phyloP scores from a whole-genome alignment of 2,888 invertebrate genomes.

The Oegoconia quadripuncta region DNA sequence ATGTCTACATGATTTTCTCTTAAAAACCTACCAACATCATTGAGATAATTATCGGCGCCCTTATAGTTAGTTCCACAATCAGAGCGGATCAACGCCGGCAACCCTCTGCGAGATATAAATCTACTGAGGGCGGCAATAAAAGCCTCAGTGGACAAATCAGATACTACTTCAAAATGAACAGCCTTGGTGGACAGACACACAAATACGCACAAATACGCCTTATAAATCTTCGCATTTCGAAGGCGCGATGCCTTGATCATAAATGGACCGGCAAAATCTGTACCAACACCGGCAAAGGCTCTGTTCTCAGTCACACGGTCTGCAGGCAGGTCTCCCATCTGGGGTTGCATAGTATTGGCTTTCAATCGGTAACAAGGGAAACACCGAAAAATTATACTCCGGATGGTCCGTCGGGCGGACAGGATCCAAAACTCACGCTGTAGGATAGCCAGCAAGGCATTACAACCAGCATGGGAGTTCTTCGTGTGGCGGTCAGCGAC shows the following conservation, averaged over 20 bases:
- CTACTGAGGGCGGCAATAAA: slow-evolving; percentile 16
- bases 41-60: slow-evolving; percentile 14
- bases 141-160: slow-evolving; percentile 10
- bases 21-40: slow-evolving; percentile 9
- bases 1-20: slow-evolving; percentile 4
- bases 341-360: background rate
- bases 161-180: slow-evolving; percentile 19
- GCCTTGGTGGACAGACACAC: slow-evolving; percentile 27
- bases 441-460: slow-evolving; percentile 9
- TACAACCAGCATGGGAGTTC: slow-evolving; percentile 7
- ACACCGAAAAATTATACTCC: background rate
- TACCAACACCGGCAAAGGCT: slow-evolving; percentile 10
- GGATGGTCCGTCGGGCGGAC: background rate
- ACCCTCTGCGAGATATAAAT: slow-evolving; percentile 16
- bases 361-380: background rate
- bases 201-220: slow-evolving; percentile 25
- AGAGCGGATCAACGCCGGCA: slow-evolving; percentile 14
- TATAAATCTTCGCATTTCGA: slow-evolving; percentile 19
- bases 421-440: background rate
- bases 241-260: slow-evolving; percentile 13
- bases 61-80: slow-evolving; percentile 16
- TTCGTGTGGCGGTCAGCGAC: slow-evolving; percentile 9
- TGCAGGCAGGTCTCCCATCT: slow-evolving; percentile 13
- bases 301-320: slow-evolving; percentile 1
- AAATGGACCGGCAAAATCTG: slow-evolving; percentile 15